Base-by-base conservation (phyloP, 2,888 invertebrate species). In the Acronicta leporina region DNA sequence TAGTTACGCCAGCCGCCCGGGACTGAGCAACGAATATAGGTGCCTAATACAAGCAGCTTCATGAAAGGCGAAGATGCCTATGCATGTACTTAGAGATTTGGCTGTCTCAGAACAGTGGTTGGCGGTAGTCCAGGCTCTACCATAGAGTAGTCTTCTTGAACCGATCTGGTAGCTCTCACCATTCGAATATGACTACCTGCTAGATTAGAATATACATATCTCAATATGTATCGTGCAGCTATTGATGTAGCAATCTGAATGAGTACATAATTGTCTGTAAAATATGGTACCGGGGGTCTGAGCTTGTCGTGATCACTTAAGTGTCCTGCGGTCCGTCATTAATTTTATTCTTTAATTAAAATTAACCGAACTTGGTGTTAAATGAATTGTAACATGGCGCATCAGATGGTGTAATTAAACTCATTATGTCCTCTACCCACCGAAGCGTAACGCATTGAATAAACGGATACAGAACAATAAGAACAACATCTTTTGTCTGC, bases 381-480 rank as follows among this genome's bases (percentile, higher is more conserved):
- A 54, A 51, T 67, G 48, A 44, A n/a, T 14, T 66, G 68, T 44
- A 33, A 72, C 43, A 35, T 38, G 20, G 16, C 43, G 38, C 47
- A 51, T 30, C 40, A 40, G 16, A 58, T 27, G 35, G 35, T 14
- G 16, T 49, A 68, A 68, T 68, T 73, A 51, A 67, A 54, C 40
- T 51, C 27, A 51, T 73, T 58, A 59, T 57, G 49, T 14, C 27
- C 2, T 7, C 11, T 10, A 10, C 46, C 55, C 52, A 56, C 42
- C 68, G 49, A 43, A 20, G 49, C 74, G 74, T 0, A 53, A 44
- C 74, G n/a, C 25, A 41, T 59, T 68, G 55, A 44, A 57, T 45
- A 42, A 27, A 30, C 61, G 68, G 52, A 54, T 27, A 50, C 30
- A 33, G 55, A 56, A 73, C 54, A 73, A 68, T 63, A 49, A 50